Base-by-base conservation (phyloP, 2,888 invertebrate species). In the Leucania comma region DNA sequence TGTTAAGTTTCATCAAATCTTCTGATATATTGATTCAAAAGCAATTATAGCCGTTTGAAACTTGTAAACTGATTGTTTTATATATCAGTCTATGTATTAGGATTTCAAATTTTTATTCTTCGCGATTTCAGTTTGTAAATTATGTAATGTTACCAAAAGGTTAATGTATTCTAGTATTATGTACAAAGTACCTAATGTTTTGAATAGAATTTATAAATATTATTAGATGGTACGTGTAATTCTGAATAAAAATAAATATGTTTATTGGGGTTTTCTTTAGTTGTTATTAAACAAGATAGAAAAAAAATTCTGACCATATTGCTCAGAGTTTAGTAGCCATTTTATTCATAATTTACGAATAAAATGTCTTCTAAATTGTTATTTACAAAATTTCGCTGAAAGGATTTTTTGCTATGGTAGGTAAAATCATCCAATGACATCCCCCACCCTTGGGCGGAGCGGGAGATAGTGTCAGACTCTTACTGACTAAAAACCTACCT, bases 141-240 rank as follows among this genome's bases (percentile, higher is more conserved):
- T 75, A 71, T 82, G 66, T 68, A 66, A 62, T 63, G 42, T 68
- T 38, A 56, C 24, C n/a, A 58, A 17, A 29, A 61, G 54, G 32
- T 62, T 24, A 22, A 54, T 66, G 51, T 75, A 58, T 73, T 73
- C 38, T 84, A 69, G 60, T 69, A 67, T 75, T 75, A 83, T 83
- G 83, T 85, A 83, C 75, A 78, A 78, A 85, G 72, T 83, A 83
- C 73, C 75, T 78, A 82, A 80, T 77, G 69, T 75, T 67, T 78
- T 60, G 51, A 74, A 74, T 73, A 73, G 46, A 71, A 61, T 65
- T 65, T 72, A 75, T 65, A 32, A 75, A 75, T 74, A 66, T 48
- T 53, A 48, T 26, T 57, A 74, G 64, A 75, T 67, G 64, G 26
- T 72, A 65, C 68, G 56, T 71, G 48, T 68, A 46, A 73, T 72